Conservation (phyloP, 2,888 invertebrate genomes). For the Volucella bombylans region DNA sequence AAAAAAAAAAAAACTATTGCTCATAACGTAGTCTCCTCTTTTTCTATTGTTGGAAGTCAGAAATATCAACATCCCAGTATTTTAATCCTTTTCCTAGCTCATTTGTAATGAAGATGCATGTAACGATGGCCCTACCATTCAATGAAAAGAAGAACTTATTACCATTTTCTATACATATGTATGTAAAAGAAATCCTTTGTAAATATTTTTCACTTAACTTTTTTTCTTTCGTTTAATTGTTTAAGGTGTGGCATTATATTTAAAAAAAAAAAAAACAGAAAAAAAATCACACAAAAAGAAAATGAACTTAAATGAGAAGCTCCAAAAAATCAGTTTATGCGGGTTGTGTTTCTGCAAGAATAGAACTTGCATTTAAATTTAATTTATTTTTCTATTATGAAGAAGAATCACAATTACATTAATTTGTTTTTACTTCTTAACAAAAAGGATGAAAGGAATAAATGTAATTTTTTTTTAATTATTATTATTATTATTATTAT, state of each 20-base stretch:
- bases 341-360: conserved; percentile 8
- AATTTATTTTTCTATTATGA: conserved; percentile 20
- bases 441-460: conserved; percentile 23
- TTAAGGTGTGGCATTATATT: conserved; percentile 19
- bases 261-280: not conserved
- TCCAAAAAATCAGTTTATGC: not conserved
- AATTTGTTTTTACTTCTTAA: conserved; percentile 44
- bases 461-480: conserved; percentile 31
- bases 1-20: not conserved
- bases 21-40: not conserved
- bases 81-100: conserved; percentile 22
- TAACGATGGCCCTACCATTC: not conserved
- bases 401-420: conserved; percentile 49
- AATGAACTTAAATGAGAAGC: not conserved
- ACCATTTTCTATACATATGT: conserved; percentile 5
- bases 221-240: conserved; percentile 30
- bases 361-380: conserved; percentile 25
- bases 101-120: conserved; percentile 8
- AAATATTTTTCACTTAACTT: conserved; percentile 35
- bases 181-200: conserved; percentile 15
- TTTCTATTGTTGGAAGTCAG: not conserved
- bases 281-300: not conserved
- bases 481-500: no score
- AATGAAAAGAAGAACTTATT: not conserved
- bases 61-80: conserved; percentile 40